These are phyloP conservation scores for Mirounga angustirostris DNA, from an alignment of 2,113 vertebrate species.

Conservation along the genomic window DNA sequence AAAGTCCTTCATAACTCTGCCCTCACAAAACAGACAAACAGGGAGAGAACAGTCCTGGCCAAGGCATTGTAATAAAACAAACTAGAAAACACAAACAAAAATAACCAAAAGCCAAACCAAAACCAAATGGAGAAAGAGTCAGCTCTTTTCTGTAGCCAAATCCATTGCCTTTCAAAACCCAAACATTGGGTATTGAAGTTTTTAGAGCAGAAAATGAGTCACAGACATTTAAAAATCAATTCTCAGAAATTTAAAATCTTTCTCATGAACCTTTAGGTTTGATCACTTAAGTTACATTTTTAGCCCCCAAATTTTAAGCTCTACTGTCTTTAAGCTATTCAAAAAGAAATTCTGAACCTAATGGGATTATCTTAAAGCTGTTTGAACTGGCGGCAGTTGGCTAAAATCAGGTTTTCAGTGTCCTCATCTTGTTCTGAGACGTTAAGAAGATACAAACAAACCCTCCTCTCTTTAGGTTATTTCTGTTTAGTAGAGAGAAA, in stretches of 20 bases:
- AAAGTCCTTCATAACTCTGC: conserved; percentile 16
- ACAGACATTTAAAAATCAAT: conserved; percentile 76
- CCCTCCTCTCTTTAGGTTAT: neutral
- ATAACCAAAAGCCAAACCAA: conserved; percentile 74
- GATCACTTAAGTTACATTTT: conserved; percentile 53
- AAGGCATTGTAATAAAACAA: conserved; percentile 66
- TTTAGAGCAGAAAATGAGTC: conserved; percentile 82
- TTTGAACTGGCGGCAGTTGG: neutral
- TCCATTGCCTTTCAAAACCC: conserved; percentile 77
- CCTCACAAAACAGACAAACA: conserved; percentile 53
- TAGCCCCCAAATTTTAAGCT: neutral
- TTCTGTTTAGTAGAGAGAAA: neutral
- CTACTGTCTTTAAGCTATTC: conserved; percentile 50
- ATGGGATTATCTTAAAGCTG: conserved; percentile 54
- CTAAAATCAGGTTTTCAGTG: neutral
- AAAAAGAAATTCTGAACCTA: conserved; percentile 31
- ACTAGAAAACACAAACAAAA: conserved; percentile 80
- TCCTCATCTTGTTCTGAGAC: neutral
- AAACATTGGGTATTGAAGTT: conserved; percentile 69
- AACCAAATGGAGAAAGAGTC: conserved; percentile 74
- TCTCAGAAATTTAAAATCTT: conserved; percentile 74
- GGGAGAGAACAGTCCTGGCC: neutral
- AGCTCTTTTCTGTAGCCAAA: conserved; percentile 72
- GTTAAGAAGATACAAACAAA: neutral
- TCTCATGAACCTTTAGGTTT: conserved; percentile 67